phyloP scores from a whole-genome alignment of 2,797 vertebrate species.

The Acanthurus leucopareius region DNA sequence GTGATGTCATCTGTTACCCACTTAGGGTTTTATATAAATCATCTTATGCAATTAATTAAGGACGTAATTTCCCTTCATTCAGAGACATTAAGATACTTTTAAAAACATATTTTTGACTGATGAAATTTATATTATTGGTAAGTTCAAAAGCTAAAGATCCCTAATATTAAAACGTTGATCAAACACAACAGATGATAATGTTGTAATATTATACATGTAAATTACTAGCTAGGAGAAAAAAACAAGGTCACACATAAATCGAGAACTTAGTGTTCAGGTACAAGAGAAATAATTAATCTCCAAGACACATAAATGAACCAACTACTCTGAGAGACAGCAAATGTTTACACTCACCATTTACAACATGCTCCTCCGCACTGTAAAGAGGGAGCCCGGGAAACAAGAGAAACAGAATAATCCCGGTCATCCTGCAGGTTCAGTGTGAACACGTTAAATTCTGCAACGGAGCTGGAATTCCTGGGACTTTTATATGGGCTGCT shows the following conservation, averaged over 20 bases:
- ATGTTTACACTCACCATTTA: conserved; percentile 78
- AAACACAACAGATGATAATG: background rate
- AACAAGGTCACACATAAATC: background rate
- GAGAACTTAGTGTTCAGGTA: background rate
- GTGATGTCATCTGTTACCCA: background rate
- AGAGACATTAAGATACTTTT: too few relatives aligned
- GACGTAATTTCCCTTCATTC: background rate
- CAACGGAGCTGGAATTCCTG: conserved; percentile 58
- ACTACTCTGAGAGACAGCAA: background rate
- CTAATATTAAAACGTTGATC: background rate
- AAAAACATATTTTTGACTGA: too few relatives aligned
- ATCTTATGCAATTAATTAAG: background rate
- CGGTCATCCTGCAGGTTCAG: conserved; percentile 74
- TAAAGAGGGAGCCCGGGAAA: conserved; percentile 73
- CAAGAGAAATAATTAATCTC: background rate
- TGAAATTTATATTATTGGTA: too few relatives aligned
- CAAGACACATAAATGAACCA: background rate
- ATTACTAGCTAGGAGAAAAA: background rate
- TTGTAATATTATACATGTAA: background rate
- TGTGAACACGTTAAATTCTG: conserved; percentile 54
- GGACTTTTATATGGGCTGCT: conserved; percentile 74
- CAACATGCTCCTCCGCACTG: conserved; percentile 78
- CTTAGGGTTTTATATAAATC: background rate
- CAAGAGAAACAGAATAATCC: conserved; percentile 78
- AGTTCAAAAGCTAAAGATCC: background rate